A percentile compares a stretch with the other conserved stretches of the same genome.
Evolutionary conservation across 1,140 invertebrate genomes (phyloP).

Genomic region (Formica exsecta): DNA sequence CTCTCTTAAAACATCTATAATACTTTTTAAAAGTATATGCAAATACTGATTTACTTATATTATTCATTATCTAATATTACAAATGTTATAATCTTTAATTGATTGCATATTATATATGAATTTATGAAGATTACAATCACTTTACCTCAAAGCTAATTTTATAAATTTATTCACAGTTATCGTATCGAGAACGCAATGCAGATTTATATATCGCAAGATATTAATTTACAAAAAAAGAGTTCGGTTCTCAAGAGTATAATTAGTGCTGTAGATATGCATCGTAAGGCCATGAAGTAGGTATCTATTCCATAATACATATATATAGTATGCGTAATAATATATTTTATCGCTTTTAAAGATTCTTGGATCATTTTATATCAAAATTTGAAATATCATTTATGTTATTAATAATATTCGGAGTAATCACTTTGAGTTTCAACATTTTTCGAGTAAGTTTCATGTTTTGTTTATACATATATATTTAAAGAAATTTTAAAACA

Average conservation of each 20-base stretch:
- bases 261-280: conserved; percentile 18
- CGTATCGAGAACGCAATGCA: not conserved
- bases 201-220: not conserved
- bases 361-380: not conserved
- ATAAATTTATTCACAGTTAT: too few species aligned
- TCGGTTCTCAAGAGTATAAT: not conserved
- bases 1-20: too few species aligned
- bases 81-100: too few species aligned
- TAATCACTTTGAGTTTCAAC: not conserved
- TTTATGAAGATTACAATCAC: too few species aligned
- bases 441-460: conserved; percentile 10
- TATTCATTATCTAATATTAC: too few species aligned
- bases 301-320: not conserved
- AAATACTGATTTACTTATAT: too few species aligned
- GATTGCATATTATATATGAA: too few species aligned
- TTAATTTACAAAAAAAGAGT: not conserved
- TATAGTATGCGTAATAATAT: not conserved
- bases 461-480: not conserved
- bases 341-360: not conserved
- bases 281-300: not conserved
- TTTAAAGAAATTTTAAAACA: not conserved
- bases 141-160: too few species aligned
- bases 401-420: conserved; percentile 6
- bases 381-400: not conserved
- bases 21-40: too few species aligned